Evolutionary conservation across 2,888 invertebrate species (phyloP).

Genomic region (Chymomyza fuscimana): DNA sequence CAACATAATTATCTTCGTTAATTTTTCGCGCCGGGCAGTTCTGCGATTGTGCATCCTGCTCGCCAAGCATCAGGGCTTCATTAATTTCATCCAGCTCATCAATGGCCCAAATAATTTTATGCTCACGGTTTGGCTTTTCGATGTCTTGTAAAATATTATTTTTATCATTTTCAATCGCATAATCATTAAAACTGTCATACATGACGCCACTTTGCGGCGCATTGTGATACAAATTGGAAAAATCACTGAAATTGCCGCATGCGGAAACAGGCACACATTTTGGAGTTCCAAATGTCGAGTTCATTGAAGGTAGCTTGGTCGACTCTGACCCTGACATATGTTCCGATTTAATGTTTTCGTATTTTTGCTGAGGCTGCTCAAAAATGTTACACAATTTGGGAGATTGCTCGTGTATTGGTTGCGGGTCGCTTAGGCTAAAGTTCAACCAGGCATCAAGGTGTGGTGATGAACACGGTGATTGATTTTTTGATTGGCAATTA

Average conservation of each 20-base stretch:
- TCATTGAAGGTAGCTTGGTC: constrained; percentile 78
- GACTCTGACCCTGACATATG: neutral
- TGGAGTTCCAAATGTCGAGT: constrained; percentile 76
- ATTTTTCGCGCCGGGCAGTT: neutral
- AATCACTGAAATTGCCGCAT: constrained; percentile 49
- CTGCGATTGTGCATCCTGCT: constrained; percentile 16
- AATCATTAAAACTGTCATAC: constrained; percentile 55
- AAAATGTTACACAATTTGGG: constrained; percentile 68
- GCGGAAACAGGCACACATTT: constrained; percentile 66
- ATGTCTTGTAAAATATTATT: constrained; percentile 64
- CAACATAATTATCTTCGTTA: constrained; percentile 7
- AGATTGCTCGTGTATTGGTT: constrained; percentile 33
- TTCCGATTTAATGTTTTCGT: constrained; percentile 26
- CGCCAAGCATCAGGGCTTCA: constrained; percentile 44
- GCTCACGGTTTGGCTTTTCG: constrained; percentile 78
- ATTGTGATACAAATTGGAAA: constrained; percentile 51
- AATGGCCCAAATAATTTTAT: constrained; percentile 79
- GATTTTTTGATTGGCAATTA: constrained; percentile 80
- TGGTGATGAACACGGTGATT: constrained; percentile 80
- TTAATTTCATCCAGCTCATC: constrained; percentile 74
- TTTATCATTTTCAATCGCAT: constrained; percentile 71
- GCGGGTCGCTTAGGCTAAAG: constrained; percentile 69
- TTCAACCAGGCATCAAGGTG: constrained; percentile 79
- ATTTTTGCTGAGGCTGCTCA: constrained; percentile 30
- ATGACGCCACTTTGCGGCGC: constrained; percentile 10